A percentile compares a stretch with the other conserved stretches of the same genome.
These are phyloP conservation scores for Podocnemis expansa DNA, from an alignment of 2,113 vertebrate genomes.

Conservation along the genomic window DNA sequence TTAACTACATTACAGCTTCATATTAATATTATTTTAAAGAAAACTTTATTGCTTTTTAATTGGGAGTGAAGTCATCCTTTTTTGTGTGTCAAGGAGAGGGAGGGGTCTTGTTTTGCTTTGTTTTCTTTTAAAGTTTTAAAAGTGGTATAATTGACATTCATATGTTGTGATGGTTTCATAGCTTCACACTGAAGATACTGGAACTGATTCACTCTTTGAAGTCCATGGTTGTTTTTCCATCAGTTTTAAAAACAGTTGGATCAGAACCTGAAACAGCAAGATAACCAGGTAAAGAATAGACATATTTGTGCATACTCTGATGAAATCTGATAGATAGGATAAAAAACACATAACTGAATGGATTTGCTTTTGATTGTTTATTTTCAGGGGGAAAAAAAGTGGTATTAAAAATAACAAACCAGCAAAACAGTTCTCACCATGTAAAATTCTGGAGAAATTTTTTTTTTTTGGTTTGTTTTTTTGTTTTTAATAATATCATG, in stretches of 20 bases:
- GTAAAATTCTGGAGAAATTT: no score
- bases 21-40: background rate
- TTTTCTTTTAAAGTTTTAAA: no score
- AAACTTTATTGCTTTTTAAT: background rate
- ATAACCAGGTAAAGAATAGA: background rate
- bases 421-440: background rate
- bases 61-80: background rate
- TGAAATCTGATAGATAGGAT: background rate
- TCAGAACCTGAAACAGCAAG: background rate
- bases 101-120: no score
- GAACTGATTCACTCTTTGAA: background rate
- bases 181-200: background rate
- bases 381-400: background rate
- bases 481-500: background rate
- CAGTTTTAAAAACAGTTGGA: background rate
- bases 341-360: background rate
- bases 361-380: background rate
- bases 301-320: background rate
- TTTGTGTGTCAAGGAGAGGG: background rate
- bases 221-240: background rate
- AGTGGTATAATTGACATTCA: background rate
- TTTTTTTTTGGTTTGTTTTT: no score
- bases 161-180: background rate
- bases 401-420: background rate
- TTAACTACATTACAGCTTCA: background rate